Conservation (phyloP, 2,797 vertebrate species). For the Sphaeramia orbicularis region DNA sequence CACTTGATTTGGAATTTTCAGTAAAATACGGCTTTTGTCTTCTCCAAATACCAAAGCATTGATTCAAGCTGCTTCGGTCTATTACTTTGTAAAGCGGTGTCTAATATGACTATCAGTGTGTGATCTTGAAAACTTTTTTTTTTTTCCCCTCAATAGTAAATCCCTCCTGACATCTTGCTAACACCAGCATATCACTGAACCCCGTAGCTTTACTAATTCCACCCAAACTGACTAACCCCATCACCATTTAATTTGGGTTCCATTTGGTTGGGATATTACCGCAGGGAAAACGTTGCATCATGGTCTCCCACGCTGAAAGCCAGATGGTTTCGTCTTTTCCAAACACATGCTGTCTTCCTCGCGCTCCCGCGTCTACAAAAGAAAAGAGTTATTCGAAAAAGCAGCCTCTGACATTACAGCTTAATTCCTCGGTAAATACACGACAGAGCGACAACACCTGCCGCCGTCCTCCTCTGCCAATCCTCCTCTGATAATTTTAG, state of each 20-base stretch:
- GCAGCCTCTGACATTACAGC: slow-evolving; percentile 71
- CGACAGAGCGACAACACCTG: slow-evolving; percentile 65
- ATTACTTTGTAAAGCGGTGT: neutral
- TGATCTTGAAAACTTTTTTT: neutral
- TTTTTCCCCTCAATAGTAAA: neutral
- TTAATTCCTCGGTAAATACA: slow-evolving; percentile 74
- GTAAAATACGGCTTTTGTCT: neutral
- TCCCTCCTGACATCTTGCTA: neutral
- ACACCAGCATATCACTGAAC: slow-evolving; percentile 8
- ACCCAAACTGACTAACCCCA: slow-evolving; percentile 6
- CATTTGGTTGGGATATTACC: slow-evolving; percentile 22
- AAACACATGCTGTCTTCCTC: slow-evolving; percentile 21
- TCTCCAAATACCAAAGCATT: neutral
- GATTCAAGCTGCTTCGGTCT: neutral
- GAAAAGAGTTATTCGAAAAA: slow-evolving; percentile 28
- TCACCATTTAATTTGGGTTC: slow-evolving; percentile 15
- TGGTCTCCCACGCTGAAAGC: slow-evolving; percentile 26
- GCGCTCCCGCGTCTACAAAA: slow-evolving; percentile 12
- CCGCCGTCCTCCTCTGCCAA: slow-evolving; percentile 33
- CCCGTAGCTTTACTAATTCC: slow-evolving; percentile 14
- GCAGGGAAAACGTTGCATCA: slow-evolving; percentile 15
- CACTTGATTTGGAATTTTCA: too few species aligned
- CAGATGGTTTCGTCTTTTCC: slow-evolving; percentile 61
- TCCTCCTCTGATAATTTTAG: slow-evolving; percentile 40
- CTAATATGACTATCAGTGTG: neutral